Percentiles rank a stretch among this genome's conserved stretches.
These are phyloP conservation scores for Agrenia bidenticulata DNA, from an alignment of 2,888 invertebrate genomes.

Conservation along the genomic window DNA sequence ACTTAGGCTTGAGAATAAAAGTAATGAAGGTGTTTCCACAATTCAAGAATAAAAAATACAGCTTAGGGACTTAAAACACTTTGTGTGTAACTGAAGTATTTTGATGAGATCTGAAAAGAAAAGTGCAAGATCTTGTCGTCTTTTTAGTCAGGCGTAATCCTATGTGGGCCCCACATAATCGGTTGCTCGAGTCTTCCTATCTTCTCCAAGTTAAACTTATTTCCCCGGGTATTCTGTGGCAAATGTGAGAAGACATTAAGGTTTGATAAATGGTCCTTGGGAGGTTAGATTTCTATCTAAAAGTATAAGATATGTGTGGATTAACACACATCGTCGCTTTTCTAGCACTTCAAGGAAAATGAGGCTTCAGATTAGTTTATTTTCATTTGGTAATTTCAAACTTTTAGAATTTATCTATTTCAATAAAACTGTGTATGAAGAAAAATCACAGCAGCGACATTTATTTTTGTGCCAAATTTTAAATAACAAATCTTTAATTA, in stretches of 20 bases:
- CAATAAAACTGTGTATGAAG: background rate
- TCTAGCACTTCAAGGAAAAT: background rate
- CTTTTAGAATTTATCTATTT: background rate
- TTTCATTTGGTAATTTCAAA: background rate
- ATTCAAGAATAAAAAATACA: too few relatives aligned
- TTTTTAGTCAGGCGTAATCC: background rate
- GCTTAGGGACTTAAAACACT: slow-evolving; percentile 5
- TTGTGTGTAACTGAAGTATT: background rate
- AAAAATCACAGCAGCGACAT: background rate
- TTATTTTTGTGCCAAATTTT: background rate
- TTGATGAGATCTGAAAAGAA: background rate
- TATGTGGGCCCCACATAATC: background rate
- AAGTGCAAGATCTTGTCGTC: slow-evolving; percentile 7
- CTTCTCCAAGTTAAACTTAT: too few relatives aligned
- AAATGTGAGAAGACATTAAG: background rate
- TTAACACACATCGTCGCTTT: background rate
- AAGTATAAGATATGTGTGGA: background rate
- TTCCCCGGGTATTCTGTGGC: background rate
- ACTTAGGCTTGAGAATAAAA: too few relatives aligned
- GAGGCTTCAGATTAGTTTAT: background rate
- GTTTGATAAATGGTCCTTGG: slow-evolving; percentile 3
- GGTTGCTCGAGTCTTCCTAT: background rate
- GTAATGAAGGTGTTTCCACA: too few relatives aligned
- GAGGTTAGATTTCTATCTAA: background rate
- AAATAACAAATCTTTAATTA: slow-evolving; percentile 14